These are phyloP conservation scores for Hoplodrina ambigua DNA, from an alignment of 2,888 invertebrate genomes.

Conservation along the genomic window DNA sequence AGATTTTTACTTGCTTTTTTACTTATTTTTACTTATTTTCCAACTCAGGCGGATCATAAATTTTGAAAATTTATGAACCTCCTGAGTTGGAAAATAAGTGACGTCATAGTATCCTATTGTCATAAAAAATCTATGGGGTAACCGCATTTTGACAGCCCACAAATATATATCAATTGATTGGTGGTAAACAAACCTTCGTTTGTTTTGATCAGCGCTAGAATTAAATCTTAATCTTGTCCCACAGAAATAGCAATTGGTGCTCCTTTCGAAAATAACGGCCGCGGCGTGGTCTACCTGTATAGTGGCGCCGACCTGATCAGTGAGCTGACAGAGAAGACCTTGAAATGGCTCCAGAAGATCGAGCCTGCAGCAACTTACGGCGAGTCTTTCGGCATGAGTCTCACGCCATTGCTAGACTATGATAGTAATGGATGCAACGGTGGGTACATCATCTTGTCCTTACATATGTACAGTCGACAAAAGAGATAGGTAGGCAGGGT, in stretches of 20 bases:
- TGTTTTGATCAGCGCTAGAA: background rate
- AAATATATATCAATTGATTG: no score
- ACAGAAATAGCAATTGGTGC: conserved; percentile 49
- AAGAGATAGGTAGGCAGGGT: no score
- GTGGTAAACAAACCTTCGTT: no score
- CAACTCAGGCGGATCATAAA: no score
- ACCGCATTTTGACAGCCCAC: no score
- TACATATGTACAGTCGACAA: no score
- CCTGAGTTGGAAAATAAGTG: no score
- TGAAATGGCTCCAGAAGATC: conserved; percentile 37
- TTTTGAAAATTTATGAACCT: no score
- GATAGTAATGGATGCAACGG: conserved; percentile 50
- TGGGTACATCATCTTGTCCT: background rate
- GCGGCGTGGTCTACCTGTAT: conserved; percentile 45
- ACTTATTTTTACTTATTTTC: no score
- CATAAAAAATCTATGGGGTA: no score
- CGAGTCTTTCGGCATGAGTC: conserved; percentile 47
- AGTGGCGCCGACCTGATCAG: conserved; percentile 38
- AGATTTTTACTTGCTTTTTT: no score
- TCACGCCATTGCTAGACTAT: conserved; percentile 35
- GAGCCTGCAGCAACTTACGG: conserved; percentile 3
- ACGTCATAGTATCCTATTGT: no score
- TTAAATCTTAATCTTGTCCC: background rate
- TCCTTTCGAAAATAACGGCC: conserved; percentile 38
- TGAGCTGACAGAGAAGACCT: background rate